Conservation (phyloP, 1,140 invertebrate genomes). For the Aphelenchoides besseyi region DNA sequence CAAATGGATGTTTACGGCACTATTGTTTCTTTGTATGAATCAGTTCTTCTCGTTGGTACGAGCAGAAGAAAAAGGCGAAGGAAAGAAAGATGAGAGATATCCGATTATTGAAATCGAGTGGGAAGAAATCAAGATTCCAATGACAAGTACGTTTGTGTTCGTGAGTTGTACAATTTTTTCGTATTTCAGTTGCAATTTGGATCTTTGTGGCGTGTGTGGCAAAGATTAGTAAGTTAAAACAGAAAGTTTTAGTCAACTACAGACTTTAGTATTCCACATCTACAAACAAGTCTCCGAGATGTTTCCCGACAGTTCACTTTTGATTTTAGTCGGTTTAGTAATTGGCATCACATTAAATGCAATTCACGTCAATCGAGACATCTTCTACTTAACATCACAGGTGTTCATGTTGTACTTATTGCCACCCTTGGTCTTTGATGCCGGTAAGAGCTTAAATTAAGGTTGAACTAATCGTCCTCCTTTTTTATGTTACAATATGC, state of each 20-base stretch:
- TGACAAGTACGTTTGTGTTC: slow-evolving; percentile 18
- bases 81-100: slow-evolving; percentile 23
- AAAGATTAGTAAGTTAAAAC: slow-evolving; percentile 33
- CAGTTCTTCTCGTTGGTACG: slow-evolving; percentile 6
- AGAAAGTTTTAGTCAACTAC: slow-evolving; percentile 1
- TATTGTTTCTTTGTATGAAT: not conserved
- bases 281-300: slow-evolving; percentile 46
- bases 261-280: slow-evolving; percentile 41
- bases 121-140: slow-evolving; percentile 39
- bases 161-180: not conserved
- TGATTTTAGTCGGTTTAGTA: slow-evolving; percentile 42
- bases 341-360: slow-evolving; percentile 39
- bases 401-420: slow-evolving; percentile 55
- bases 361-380: slow-evolving; percentile 29
- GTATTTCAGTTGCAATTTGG: slow-evolving; percentile 24
- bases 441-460: slow-evolving; percentile 65
- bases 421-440: slow-evolving; percentile 65
- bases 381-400: slow-evolving; percentile 45
- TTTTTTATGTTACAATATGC: slow-evolving; percentile 83
- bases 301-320: slow-evolving; percentile 38
- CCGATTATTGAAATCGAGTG: slow-evolving; percentile 24
- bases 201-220: slow-evolving; percentile 44
- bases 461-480: slow-evolving; percentile 15
- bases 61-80: slow-evolving; percentile 12
- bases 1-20: not conserved